Base-by-base conservation (phyloP, 2,888 invertebrate genomes). In the Drosophila antonietae region DNA sequence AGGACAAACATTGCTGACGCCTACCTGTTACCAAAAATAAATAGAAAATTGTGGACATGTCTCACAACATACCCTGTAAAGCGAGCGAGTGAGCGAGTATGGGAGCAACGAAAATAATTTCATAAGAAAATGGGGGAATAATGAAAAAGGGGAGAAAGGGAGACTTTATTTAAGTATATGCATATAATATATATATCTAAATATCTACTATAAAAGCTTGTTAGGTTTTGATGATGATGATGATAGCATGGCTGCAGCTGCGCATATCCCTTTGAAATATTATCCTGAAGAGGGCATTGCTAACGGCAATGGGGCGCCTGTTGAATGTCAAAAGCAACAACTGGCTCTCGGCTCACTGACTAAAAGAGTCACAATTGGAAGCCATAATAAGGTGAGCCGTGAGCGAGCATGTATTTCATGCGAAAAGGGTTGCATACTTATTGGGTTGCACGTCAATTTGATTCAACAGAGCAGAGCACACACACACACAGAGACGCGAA, bases 291-390 rank as follows among this genome's bases (percentile, higher is more conserved):
- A 46, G 58, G 28, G 43, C 51, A 39, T 28, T 28, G 7, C 9
- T 72, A 65, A 66, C 66, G 72, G 68, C 69, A 56, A 66, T 66
- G 69, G 55, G 68, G 47, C 63, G 85, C 86, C 86, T 84, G 86
- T 84, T 84, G 83, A 85, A 84, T 84, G 79, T 71, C 75, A 75
- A 68, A 72, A 60, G 72, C 28, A 58, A 66, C 57, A 58, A 49
- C 53, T 61, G 44, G 31, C 23, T 33, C 44, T 15, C 28, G 28
- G 28, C 70, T 59, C 59, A 14, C 71, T 46, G 46, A 52, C 46
- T 47, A 41, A 58, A 33, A 23, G 33, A 39, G 73, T 63, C 64
- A 65, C 83, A 78, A 83, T 68, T 68, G 70, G 51, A 68, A 73
- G 65, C 58, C 81, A 78, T 66, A 76, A 68, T 56, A 64, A 63